Evolutionary conservation across 2,113 vertebrate genomes (phyloP).

Genomic region (Prinia subflava): DNA sequence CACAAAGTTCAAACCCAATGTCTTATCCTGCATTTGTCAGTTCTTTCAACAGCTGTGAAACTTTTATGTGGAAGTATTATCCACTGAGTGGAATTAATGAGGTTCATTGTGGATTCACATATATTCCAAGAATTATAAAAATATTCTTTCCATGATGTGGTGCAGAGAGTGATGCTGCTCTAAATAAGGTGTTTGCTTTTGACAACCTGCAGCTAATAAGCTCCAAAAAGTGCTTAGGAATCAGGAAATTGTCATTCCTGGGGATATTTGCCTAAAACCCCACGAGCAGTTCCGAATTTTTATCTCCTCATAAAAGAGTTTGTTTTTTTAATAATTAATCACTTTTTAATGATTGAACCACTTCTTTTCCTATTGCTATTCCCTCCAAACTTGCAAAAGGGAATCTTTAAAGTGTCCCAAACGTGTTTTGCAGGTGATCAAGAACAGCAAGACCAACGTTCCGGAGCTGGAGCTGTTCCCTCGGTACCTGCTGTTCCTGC

Average conservation of each 20-base stretch:
- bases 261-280: not conserved
- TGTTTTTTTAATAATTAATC: not conserved
- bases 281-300: not conserved
- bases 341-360: accelerated
- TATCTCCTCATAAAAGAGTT: not conserved
- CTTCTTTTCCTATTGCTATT: not conserved
- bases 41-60: not conserved
- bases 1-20: not conserved
- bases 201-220: not conserved
- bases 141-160: not conserved
- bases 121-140: not conserved
- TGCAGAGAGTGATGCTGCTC: not conserved
- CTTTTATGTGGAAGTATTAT: not conserved
- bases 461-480: slow-evolving; percentile 93
- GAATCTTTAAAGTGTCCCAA: not conserved
- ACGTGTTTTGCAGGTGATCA: slow-evolving; percentile 81
- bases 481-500: slow-evolving; percentile 92
- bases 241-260: not conserved
- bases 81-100: not conserved
- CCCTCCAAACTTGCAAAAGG: not conserved
- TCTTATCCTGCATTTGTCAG: not conserved
- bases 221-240: not conserved
- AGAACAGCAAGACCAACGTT: slow-evolving; percentile 79
- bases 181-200: not conserved
- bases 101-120: not conserved